Evolutionary conservation across 2,113 vertebrate species (phyloP).

Genomic region (Myocastor coypus): DNA sequence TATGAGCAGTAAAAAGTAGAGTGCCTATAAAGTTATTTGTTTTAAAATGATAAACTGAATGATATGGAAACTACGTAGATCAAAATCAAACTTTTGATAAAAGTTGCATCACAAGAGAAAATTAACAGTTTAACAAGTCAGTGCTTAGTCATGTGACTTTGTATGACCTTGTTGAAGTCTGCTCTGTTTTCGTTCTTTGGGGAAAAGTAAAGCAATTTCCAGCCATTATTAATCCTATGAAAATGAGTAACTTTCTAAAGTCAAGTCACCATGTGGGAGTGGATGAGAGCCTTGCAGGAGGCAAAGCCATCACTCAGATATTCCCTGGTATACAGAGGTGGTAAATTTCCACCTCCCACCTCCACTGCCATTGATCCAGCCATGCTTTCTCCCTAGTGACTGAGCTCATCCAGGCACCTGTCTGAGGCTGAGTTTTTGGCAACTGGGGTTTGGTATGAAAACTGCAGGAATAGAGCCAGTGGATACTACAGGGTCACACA

Average conservation of each 20-base stretch:
- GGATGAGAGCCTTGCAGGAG: neutral
- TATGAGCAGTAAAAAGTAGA: neutral
- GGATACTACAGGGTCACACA: neutral
- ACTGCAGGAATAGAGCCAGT: neutral
- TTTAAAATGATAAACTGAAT: neutral
- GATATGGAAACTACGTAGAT: neutral
- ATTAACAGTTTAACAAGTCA: neutral
- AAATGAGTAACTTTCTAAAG: slow-evolving; percentile 16
- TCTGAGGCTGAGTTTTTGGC: slow-evolving; percentile 61
- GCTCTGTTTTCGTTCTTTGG: neutral
- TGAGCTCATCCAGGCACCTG: slow-evolving; percentile 63
- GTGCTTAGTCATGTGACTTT: neutral
- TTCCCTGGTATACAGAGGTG: neutral
- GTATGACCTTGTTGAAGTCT: neutral
- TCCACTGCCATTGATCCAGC: neutral
- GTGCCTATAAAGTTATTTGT: neutral
- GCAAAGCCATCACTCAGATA: neutral
- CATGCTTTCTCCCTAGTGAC: slow-evolving; percentile 43
- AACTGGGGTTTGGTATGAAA: neutral
- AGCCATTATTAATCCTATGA: neutral
- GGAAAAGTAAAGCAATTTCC: neutral
- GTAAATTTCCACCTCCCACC: slow-evolving; percentile 45
- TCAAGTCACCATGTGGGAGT: neutral
- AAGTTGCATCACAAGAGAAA: neutral
- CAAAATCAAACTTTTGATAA: neutral